Conservation (phyloP, 2,113 vertebrate genomes). For the Pantherophis guttatus region DNA sequence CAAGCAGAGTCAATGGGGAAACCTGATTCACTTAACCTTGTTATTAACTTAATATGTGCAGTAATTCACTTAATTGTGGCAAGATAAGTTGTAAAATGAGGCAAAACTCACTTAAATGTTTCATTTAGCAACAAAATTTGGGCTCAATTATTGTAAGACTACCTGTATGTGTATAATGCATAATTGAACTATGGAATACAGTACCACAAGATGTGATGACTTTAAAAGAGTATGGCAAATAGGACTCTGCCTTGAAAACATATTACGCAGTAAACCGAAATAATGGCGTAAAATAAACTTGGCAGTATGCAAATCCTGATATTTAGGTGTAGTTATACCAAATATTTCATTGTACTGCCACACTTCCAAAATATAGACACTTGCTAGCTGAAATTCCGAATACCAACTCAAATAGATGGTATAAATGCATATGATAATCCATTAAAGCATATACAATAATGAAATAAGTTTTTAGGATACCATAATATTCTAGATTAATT, state of each 20-base stretch:
- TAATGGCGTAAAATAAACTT: background rate
- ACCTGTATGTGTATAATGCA: background rate
- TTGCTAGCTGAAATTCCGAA: background rate
- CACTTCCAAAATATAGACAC: background rate
- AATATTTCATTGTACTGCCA: background rate
- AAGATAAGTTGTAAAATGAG: background rate
- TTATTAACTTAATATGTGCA: background rate
- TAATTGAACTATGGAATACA: background rate
- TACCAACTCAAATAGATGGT: background rate
- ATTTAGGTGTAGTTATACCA: background rate
- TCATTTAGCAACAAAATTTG: background rate
- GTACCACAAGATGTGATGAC: background rate
- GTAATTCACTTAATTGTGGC: background rate
- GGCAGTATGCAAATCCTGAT: background rate
- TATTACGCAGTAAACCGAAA: background rate
- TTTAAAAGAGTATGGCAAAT: background rate
- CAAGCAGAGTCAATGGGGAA: background rate
- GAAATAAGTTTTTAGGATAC: background rate
- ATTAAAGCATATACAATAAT: background rate
- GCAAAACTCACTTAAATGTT: background rate
- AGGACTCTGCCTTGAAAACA: background rate
- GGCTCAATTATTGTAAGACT: background rate
- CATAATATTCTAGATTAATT: background rate
- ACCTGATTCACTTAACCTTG: background rate
- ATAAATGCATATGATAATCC: background rate